phyloP scores from a whole-genome alignment of 2,797 vertebrate species.

The Melanotaenia maccullochi region DNA sequence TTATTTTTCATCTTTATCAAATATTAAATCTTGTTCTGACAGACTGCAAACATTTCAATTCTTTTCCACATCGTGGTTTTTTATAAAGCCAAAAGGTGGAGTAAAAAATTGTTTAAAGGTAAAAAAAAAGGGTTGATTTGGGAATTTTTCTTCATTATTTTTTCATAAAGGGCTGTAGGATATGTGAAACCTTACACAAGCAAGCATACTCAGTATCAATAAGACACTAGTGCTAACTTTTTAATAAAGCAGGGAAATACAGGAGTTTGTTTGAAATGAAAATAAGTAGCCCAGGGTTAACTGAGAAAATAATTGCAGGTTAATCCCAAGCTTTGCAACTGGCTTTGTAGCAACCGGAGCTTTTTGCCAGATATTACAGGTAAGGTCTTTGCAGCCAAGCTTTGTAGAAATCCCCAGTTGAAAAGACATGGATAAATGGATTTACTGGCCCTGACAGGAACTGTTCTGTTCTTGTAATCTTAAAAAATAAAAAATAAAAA shows the following conservation, averaged over 20 bases:
- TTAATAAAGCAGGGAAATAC: not conserved
- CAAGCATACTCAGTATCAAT: conserved; percentile 9
- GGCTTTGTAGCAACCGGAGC: conserved; percentile 4
- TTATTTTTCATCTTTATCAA: conserved; percentile 1
- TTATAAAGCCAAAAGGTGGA: not conserved
- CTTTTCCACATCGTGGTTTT: conserved; percentile 1
- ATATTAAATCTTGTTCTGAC: conserved; percentile 3
- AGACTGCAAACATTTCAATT: not conserved
- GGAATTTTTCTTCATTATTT: conserved; percentile 1
- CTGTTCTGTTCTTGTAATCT: not conserved
- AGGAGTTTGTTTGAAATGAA: conserved; percentile 23
- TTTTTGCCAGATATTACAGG: conserved; percentile 20
- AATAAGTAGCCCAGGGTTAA: conserved; percentile 10
- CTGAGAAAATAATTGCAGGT: conserved; percentile 10
- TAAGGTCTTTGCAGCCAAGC: conserved; percentile 15
- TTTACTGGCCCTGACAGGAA: conserved; percentile 22
- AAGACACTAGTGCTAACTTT: conserved; percentile 8
- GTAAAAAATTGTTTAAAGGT: not conserved
- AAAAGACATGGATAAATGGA: conserved; percentile 16
- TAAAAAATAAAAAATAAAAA: conserved; percentile 6
- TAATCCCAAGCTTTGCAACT: conserved; percentile 21
- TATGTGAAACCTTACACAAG: not conserved
- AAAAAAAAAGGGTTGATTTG: not conserved
- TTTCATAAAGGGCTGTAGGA: not conserved
- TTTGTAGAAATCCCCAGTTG: conserved; percentile 3